These are phyloP conservation scores for Callaeas wilsoni DNA, from an alignment of 2,113 vertebrate genomes.

Conservation along the genomic window DNA sequence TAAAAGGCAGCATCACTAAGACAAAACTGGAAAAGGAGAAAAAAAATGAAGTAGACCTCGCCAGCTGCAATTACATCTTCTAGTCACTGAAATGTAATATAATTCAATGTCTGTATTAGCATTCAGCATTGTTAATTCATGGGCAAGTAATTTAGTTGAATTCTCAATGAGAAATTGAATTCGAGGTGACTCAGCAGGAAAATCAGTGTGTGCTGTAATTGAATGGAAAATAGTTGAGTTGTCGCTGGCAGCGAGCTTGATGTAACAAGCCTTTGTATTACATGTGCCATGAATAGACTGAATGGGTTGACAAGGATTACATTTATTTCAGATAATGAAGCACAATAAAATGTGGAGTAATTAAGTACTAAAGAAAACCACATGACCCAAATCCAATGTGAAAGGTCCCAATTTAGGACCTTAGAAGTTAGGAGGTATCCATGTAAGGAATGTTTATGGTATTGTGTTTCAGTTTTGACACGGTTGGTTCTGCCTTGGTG, in stretches of 20 bases:
- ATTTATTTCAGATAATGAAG: conserved; percentile 32
- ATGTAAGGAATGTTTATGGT: neutral
- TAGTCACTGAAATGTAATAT: conserved; percentile 41
- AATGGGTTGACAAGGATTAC: neutral
- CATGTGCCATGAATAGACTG: neutral
- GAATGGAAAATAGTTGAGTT: conserved; percentile 29
- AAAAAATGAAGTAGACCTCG: neutral
- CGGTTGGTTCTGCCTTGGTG: neutral
- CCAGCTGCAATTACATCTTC: conserved; percentile 21
- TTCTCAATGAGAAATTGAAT: conserved; percentile 56
- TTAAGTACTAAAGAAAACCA: neutral
- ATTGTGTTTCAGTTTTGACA: neutral
- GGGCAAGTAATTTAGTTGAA: conserved; percentile 48
- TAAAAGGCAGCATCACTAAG: neutral
- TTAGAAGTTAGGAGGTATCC: neutral
- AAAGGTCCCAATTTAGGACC: neutral
- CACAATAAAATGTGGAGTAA: neutral
- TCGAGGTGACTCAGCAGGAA: conserved; percentile 58
- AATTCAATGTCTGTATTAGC: conserved; percentile 47
- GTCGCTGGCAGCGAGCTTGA: neutral
- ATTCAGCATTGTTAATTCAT: conserved; percentile 57
- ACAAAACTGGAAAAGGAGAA: neutral
- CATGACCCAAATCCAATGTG: neutral
- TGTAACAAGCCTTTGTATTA: neutral
- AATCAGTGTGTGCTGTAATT: conserved; percentile 25